Percentiles rank a stretch among this genome's conserved stretches.
phyloP scores from a whole-genome alignment of 1,140 invertebrate genomes.

The Cydia pomonella region DNA sequence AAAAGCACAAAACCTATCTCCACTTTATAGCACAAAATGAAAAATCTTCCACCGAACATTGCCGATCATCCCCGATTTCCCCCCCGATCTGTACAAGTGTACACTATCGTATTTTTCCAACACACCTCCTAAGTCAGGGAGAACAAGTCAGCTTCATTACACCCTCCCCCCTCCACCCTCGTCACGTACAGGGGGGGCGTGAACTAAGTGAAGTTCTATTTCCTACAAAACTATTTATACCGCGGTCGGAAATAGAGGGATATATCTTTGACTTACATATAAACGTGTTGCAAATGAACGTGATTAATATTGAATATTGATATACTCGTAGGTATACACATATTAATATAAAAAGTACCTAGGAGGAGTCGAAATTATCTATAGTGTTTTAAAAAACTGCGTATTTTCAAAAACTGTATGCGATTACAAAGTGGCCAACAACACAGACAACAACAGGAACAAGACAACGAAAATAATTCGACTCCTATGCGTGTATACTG shows the following conservation, averaged over 20 bases:
- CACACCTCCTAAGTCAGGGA: conserved; percentile 28
- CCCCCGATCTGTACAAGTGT: conserved; percentile 1
- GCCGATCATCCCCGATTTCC: background rate
- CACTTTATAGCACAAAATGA: conserved; percentile 7
- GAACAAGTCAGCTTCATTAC: conserved; percentile 30
- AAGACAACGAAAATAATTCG: too few relatives aligned
- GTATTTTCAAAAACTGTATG: too few relatives aligned
- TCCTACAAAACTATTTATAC: conserved; percentile 33
- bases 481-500: too few relatives aligned
- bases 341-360: background rate
- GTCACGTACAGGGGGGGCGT: conserved; percentile 23
- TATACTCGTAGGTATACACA: too few relatives aligned
- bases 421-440: too few relatives aligned
- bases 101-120: conserved; percentile 32
- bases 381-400: too few relatives aligned
- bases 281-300: conserved; percentile 4
- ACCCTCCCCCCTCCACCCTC: background rate
- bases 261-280: conserved; percentile 22
- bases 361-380: too few relatives aligned
- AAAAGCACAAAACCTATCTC: background rate
- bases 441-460: too few relatives aligned
- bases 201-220: conserved; percentile 32
- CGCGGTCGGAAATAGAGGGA: conserved; percentile 25
- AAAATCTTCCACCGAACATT: background rate
- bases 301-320: background rate